These are phyloP conservation scores for Heteronetta atricapilla DNA, from an alignment of 2,113 vertebrate genomes.

Conservation along the genomic window DNA sequence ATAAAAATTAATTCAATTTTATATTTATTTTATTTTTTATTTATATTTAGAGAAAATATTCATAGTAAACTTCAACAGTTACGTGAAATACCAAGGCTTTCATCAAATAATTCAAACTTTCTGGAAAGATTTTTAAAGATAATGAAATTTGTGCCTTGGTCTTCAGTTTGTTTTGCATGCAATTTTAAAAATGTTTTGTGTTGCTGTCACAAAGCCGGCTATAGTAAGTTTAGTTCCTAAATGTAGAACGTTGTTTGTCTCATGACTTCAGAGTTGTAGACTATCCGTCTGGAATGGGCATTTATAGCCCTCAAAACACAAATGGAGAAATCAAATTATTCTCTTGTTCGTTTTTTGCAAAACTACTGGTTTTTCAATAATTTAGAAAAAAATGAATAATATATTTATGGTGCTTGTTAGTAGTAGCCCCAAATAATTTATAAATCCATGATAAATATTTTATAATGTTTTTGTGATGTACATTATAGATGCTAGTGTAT, in stretches of 20 bases:
- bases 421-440: constrained; percentile 52
- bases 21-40: no score
- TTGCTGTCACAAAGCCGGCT: not conserved
- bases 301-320: constrained; percentile 42
- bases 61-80: not conserved
- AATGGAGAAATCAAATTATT: constrained; percentile 12
- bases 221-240: not conserved
- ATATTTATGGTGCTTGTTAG: constrained; percentile 51
- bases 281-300: not conserved
- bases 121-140: not conserved
- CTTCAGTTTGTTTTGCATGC: not conserved
- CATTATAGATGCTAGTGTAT: constrained; percentile 42
- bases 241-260: not conserved
- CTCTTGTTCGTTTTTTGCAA: constrained; percentile 15
- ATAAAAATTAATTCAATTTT: not conserved
- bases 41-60: not conserved
- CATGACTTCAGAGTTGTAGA: not conserved
- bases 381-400: constrained; percentile 44
- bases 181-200: not conserved
- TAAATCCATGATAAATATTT: constrained; percentile 66
- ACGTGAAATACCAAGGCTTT: not conserved
- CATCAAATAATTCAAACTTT: not conserved
- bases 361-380: constrained; percentile 53
- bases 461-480: constrained; percentile 59
- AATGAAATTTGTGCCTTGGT: not conserved